Evolutionary conservation across 2,113 vertebrate genomes (phyloP).

Genomic region (Telmatochromis brichardi): DNA sequence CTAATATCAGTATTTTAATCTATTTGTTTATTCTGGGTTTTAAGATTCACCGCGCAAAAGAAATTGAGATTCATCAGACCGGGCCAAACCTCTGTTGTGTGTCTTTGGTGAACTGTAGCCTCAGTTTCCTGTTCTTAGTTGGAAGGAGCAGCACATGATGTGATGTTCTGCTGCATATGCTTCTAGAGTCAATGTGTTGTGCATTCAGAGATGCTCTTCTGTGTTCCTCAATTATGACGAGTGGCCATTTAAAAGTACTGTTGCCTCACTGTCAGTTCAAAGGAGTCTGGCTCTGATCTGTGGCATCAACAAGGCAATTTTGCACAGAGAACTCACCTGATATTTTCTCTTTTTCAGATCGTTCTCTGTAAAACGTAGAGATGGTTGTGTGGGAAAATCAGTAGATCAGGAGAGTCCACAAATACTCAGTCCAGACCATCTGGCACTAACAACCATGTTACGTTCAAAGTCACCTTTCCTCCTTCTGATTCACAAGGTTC

Average conservation of each 20-base stretch:
- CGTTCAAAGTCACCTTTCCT: neutral
- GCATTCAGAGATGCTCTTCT: neutral
- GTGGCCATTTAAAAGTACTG: neutral
- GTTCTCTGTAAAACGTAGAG: neutral
- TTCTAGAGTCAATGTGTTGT: neutral
- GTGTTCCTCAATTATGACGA: neutral
- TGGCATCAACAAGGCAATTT: neutral
- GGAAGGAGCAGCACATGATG: neutral
- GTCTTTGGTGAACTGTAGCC: neutral
- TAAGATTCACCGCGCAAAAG: neutral
- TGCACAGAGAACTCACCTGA: neutral
- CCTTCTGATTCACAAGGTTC: neutral
- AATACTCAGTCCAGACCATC: neutral
- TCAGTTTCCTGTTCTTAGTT: neutral
- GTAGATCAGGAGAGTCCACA: neutral
- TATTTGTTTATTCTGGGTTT: neutral
- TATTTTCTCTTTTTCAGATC: neutral
- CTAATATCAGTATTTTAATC: neutral
- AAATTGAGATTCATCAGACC: neutral
- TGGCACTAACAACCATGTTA: neutral
- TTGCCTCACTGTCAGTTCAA: neutral
- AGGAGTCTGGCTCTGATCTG: neutral
- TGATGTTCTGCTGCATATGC: neutral
- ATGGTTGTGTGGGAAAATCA: neutral
- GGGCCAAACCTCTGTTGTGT: neutral